These are phyloP conservation scores for Drosophila acutilabella DNA, from an alignment of 2,888 invertebrate genomes.

Conservation along the genomic window DNA sequence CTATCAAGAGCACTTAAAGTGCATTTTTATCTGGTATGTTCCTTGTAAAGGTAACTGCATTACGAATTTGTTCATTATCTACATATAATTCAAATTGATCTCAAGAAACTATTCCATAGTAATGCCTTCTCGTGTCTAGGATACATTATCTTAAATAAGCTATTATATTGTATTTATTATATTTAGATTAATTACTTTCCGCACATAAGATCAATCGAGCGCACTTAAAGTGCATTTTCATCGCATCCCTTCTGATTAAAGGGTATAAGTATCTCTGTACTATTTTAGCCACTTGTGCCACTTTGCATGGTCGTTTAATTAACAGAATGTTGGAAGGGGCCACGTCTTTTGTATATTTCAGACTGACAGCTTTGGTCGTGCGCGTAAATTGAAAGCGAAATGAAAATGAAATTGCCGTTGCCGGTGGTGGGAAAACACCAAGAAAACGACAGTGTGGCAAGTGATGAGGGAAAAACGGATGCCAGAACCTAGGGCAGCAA, in stretches of 20 bases:
- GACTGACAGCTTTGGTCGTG: slow-evolving; percentile 42
- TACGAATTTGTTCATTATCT: too few species aligned
- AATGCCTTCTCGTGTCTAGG: too few species aligned
- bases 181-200: background rate
- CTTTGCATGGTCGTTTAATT: slow-evolving; percentile 44
- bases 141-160: too few species aligned
- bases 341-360: slow-evolving; percentile 37
- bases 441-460: background rate
- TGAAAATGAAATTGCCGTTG: slow-evolving; percentile 56
- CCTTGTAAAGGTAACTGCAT: too few species aligned
- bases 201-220: background rate
- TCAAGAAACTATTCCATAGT: too few species aligned
- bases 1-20: slow-evolving; percentile 6
- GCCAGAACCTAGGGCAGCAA: slow-evolving; percentile 17
- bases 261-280: slow-evolving; percentile 7
- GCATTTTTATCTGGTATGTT: slow-evolving; percentile 2
- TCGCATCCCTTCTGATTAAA: background rate
- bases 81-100: too few species aligned
- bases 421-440: slow-evolving; percentile 27
- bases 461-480: slow-evolving; percentile 15
- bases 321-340: slow-evolving; percentile 29
- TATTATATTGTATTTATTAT: too few species aligned
- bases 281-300: slow-evolving; percentile 27
- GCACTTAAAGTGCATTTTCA: slow-evolving; percentile 7
- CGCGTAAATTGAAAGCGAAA: slow-evolving; percentile 61